Conservation (phyloP, 2,888 invertebrate genomes). For the Oscheius myriophilus region DNA sequence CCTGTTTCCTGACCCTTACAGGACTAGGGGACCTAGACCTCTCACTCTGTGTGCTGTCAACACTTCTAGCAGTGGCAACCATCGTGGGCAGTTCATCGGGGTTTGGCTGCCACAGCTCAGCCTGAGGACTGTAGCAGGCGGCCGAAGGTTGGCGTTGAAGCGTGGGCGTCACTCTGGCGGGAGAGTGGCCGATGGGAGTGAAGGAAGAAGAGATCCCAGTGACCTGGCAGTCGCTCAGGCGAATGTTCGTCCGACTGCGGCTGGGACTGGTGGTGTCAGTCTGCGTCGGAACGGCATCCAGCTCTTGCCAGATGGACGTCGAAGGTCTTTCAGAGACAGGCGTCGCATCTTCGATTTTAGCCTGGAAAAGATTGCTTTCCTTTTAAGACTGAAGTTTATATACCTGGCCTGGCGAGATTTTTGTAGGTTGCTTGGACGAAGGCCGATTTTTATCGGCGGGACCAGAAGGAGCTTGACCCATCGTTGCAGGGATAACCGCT, state of each 20-base stretch:
- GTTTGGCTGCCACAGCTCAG: background rate
- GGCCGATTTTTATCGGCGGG: too few relatives aligned
- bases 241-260: background rate
- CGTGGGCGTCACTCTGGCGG: background rate
- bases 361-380: too few relatives aligned
- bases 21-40: constrained; percentile 1
- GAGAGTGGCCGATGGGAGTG: background rate
- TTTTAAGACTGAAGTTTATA: too few relatives aligned
- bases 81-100: background rate
- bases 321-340: too few relatives aligned
- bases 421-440: too few relatives aligned
- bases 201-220: constrained; percentile 6
- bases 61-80: background rate
- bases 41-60: background rate
- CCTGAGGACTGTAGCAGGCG: constrained; percentile 9
- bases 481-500: too few relatives aligned
- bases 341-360: too few relatives aligned
- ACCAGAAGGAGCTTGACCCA: too few relatives aligned
- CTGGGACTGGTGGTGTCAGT: background rate
- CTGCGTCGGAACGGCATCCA: constrained; percentile 5
- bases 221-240: background rate
- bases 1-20: background rate
- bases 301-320: background rate
- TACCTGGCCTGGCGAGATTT: too few relatives aligned
- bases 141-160: background rate